phyloP scores from a whole-genome alignment of 2,888 invertebrate genomes.

The Dichetophora obliterata region DNA sequence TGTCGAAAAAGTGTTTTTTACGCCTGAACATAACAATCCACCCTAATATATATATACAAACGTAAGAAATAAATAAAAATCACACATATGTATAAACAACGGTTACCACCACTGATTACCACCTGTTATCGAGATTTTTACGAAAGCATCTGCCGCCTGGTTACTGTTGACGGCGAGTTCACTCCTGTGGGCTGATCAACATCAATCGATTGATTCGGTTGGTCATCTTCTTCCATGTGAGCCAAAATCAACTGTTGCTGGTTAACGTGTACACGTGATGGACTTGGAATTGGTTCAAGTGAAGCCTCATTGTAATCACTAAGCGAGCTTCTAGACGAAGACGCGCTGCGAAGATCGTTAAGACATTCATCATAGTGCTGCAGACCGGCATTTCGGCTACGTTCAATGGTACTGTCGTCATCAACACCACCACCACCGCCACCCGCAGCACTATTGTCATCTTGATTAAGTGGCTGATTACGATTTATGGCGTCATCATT shows the following conservation, averaged over 20 bases:
- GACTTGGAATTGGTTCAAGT: constrained; percentile 5
- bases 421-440: constrained; percentile 51
- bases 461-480: constrained; percentile 38
- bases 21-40: no score
- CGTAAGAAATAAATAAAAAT: not conserved
- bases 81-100: not conserved
- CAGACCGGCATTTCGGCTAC: not conserved
- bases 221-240: constrained; percentile 45
- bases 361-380: not conserved
- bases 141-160: not conserved
- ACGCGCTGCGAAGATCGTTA: constrained; percentile 6
- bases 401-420: not conserved
- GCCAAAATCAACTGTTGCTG: constrained; percentile 41
- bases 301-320: constrained; percentile 51
- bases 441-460: no score
- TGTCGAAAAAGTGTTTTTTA: no score
- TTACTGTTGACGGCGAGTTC: not conserved
- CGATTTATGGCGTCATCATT: constrained; percentile 52
- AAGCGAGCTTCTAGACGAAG: constrained; percentile 55
- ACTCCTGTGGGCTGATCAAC: not conserved
- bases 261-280: not conserved
- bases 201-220: not conserved
- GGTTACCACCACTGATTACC: not conserved
- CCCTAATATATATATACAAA: no score
- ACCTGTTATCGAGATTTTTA: not conserved